Evolutionary conservation across 1,140 invertebrate genomes (phyloP), one percentile per base, ranked within the genome.

Genomic region (Trichomalopsis sarcophagae): DNA sequence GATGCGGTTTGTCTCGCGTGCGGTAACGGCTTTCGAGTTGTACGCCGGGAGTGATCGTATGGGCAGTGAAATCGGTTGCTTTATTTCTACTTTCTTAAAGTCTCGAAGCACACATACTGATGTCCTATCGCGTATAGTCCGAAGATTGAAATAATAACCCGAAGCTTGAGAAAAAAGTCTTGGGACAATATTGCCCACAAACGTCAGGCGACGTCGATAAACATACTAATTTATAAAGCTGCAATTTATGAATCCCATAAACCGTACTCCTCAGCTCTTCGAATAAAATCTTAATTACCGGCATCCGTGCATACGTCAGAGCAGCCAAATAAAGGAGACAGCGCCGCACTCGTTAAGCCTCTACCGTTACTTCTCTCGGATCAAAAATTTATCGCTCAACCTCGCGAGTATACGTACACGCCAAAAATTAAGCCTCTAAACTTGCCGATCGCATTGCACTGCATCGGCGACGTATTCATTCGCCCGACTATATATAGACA

Each of bases 281-380:
- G 23, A 71, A 30, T 71, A 71, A 71, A 71, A 71, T 33, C 68
- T 71, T 71, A 71, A 71, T 71, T 71, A 71, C 68, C 27, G 5
- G 30, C 30, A 7, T 71, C 14, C 68, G 27, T 17, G 68, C 68
- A 30, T 17, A 30, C 14, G 68, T 71, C 68, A 33, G 50, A 17
- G 2, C 17, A 71, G 3, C 1, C 6, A 33, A 30, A 71, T 14
- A 71, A 30, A 71, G 13, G 27, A 71, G 68, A 71, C 9, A 30
- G 11, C 10, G 13, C 10, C 10, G 13, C 10, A 71, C 68, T 71
- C 68, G 68, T 71, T 71, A 71, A 71, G 68, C 23, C 9, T 30
- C 23, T 71, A 71, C 68, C 68, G 68, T 71, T 71, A 71, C 68
- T 33, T 71, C 23, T 71, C 23, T 71, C 30, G 23, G 23, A 33